Evolutionary conservation across 1,140 invertebrate species (phyloP).

Genomic region (Antheraea mylitta): DNA sequence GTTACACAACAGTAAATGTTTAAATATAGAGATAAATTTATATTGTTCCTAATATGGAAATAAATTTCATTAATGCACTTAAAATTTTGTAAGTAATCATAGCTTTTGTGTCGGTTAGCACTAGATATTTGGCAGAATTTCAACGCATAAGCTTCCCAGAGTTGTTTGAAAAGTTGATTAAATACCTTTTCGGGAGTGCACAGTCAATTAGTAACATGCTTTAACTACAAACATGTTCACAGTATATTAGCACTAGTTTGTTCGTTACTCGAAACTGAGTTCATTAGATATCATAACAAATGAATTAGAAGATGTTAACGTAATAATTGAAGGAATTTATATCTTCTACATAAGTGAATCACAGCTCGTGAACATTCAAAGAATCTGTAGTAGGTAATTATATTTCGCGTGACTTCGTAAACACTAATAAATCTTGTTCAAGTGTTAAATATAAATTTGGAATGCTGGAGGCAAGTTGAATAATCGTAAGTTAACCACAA

Average conservation of each 20-base stretch:
- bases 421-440: constrained; percentile 26
- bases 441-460: constrained; percentile 20
- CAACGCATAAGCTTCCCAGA: constrained; percentile 11
- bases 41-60: no score
- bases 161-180: constrained; percentile 20
- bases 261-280: not conserved
- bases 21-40: no score
- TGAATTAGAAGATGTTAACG: no score
- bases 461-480: constrained; percentile 16
- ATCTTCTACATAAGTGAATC: no score
- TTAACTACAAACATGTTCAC: not conserved
- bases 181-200: constrained; percentile 18
- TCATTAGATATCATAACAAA: not conserved
- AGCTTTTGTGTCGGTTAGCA: constrained; percentile 2
- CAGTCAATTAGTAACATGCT: constrained; percentile 10
- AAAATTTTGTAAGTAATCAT: not conserved
- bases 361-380: not conserved
- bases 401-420: not conserved
- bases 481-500: constrained; percentile 49
- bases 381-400: not conserved
- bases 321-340: no score
- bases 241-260: not conserved
- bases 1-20: no score
- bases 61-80: no score
- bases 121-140: constrained; percentile 11